Conservation (phyloP, 2,113 vertebrate species). For the Eolophus roseicapilla region DNA sequence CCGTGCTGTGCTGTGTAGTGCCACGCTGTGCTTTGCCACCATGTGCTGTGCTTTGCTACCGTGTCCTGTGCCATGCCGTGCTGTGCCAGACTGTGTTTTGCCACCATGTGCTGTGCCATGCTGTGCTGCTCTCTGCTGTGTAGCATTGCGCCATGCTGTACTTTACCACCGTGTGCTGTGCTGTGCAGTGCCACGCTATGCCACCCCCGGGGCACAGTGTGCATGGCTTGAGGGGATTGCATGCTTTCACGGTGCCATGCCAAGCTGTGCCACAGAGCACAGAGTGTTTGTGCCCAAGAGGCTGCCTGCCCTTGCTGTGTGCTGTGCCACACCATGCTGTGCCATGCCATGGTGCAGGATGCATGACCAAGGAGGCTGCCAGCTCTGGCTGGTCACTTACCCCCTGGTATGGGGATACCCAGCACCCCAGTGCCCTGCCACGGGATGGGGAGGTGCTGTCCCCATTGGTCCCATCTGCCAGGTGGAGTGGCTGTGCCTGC, state of each 20-base stretch:
- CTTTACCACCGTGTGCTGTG: neutral
- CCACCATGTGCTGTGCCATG: neutral
- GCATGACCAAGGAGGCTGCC: neutral
- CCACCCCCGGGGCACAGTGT: neutral
- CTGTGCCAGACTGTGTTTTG: neutral
- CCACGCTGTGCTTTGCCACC: neutral
- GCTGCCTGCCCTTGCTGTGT: neutral
- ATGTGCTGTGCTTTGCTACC: neutral
- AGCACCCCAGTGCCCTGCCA: neutral
- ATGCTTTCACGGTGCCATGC: rapidly evolving
- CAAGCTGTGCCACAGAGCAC: neutral
- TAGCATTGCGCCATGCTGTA: rapidly evolving
- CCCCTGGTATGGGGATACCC: rapidly evolving
- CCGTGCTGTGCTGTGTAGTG: rapidly evolving
- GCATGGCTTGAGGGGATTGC: neutral
- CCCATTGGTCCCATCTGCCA: rapidly evolving
- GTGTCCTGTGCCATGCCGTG: rapidly evolving
- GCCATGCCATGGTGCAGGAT: rapidly evolving
- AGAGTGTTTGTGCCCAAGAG: rapidly evolving
- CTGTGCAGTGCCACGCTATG: rapidly evolving
- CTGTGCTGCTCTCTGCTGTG: rapidly evolving
- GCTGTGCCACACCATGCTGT: rapidly evolving
- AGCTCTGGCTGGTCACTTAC: neutral
- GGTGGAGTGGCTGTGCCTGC: rapidly evolving
- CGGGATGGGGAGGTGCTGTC: neutral